Conservation (phyloP, 2,797 vertebrate species). For the Hemitrygon akajei region DNA sequence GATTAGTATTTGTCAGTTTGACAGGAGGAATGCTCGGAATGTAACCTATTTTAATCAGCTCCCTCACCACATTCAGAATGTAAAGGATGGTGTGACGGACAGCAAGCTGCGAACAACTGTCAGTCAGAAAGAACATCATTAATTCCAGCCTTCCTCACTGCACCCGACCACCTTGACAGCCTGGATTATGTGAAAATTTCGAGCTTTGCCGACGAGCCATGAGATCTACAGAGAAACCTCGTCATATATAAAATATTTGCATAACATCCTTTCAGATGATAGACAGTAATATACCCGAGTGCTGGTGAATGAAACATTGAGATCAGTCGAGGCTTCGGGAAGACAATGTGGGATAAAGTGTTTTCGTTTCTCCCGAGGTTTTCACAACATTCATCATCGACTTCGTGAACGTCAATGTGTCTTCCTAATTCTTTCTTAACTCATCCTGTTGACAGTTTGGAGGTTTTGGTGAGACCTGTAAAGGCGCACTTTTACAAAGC, state of each 20-base stretch:
- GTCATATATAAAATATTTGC: slow-evolving; percentile 18
- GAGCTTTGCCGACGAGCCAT: not conserved
- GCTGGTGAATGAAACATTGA: not conserved
- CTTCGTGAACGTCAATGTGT: not conserved
- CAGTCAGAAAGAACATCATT: slow-evolving; percentile 29
- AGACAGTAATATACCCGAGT: not conserved
- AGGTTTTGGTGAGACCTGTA: not conserved
- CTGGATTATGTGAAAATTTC: not conserved
- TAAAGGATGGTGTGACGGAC: not conserved
- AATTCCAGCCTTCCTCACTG: not conserved
- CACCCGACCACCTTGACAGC: slow-evolving; percentile 3
- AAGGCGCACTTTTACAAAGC: slow-evolving; percentile 15
- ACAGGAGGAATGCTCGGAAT: slow-evolving; percentile 30
- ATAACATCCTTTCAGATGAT: not conserved
- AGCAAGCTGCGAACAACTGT: not conserved
- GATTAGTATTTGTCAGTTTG: slow-evolving; percentile 35
- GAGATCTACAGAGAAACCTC: not conserved
- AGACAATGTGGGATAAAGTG: not conserved
- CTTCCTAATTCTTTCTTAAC: not conserved
- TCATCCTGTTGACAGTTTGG: not conserved
- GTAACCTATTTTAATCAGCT: slow-evolving; percentile 35
- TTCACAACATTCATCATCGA: not conserved
- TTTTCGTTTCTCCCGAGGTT: not conserved
- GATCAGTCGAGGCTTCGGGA: not conserved
- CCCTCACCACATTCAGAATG: slow-evolving; percentile 26